A percentile compares a stretch with the other conserved stretches of the same genome.
Conservation (phyloP, 2,113 vertebrate genomes). For the Hippocampus comes region DNA sequence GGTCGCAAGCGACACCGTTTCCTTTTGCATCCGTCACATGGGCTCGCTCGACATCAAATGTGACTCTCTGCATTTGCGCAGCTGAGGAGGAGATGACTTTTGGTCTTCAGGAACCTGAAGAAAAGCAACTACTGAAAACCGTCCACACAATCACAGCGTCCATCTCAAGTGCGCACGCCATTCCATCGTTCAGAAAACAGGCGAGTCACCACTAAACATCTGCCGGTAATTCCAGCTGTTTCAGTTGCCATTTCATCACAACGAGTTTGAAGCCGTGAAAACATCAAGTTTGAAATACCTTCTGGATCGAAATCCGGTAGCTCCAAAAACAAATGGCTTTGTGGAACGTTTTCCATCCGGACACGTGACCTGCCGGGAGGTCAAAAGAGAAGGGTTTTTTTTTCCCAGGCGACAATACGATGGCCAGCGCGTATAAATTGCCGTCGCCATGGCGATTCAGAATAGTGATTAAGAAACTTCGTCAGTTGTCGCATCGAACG, state of each 20-base stretch:
- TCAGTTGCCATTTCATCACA: slow-evolving; percentile 39
- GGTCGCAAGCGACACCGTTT: too few relatives aligned
- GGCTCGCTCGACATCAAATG: too few relatives aligned
- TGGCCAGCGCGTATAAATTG: background rate
- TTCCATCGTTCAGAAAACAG: slow-evolving; percentile 76
- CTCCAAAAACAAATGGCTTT: background rate
- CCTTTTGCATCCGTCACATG: too few relatives aligned
- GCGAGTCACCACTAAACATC: slow-evolving; percentile 81
- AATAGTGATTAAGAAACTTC: slow-evolving; percentile 65
- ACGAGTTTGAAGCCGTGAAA: background rate
- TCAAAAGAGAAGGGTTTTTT: background rate
- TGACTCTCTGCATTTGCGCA: background rate
- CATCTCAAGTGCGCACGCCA: too few relatives aligned
- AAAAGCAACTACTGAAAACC: too few relatives aligned
- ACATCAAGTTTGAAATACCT: background rate
- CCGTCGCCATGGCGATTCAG: slow-evolving; percentile 35
- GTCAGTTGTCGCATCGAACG: slow-evolving; percentile 92
- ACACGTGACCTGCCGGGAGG: background rate
- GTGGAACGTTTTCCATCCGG: background rate
- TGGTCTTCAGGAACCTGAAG: background rate
- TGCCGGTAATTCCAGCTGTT: slow-evolving; percentile 88
- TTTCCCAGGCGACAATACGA: too few relatives aligned
- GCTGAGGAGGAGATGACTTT: background rate
- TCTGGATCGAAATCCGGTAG: background rate
- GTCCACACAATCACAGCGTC: background rate